Evolutionary conservation across 2,797 vertebrate genomes (phyloP).

Genomic region (Chaetophractus vellerosus): DNA sequence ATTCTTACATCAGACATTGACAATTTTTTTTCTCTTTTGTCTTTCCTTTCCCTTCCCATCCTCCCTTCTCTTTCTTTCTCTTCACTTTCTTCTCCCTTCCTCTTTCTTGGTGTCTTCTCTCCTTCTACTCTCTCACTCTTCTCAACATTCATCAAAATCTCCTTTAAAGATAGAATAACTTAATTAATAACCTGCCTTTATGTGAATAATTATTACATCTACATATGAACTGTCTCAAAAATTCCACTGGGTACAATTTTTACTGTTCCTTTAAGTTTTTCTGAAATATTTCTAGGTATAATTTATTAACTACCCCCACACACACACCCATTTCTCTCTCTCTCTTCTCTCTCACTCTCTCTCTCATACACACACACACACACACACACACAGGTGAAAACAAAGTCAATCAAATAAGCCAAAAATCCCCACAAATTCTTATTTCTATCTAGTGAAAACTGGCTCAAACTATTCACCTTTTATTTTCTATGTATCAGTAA

Average conservation of each 20-base stretch:
- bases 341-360: too few relatives aligned
- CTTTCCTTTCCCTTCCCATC: neutral
- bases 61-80: neutral
- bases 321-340: too few relatives aligned
- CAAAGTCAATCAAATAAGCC: neutral
- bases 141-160: neutral
- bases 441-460: neutral
- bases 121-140: too few relatives aligned
- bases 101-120: accelerated
- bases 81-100: too few relatives aligned
- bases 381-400: neutral
- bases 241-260: neutral
- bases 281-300: neutral
- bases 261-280: neutral
- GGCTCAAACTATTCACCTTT: too few relatives aligned
- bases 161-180: neutral
- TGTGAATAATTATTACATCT: neutral
- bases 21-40: neutral
- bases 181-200: neutral
- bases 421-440: neutral
- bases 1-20: neutral
- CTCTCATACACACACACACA: too few relatives aligned
- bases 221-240: neutral
- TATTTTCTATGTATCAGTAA: neutral
- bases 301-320: neutral